phyloP scores from a whole-genome alignment of 1,140 invertebrate species.

The Schlechtendalia chinensis region DNA sequence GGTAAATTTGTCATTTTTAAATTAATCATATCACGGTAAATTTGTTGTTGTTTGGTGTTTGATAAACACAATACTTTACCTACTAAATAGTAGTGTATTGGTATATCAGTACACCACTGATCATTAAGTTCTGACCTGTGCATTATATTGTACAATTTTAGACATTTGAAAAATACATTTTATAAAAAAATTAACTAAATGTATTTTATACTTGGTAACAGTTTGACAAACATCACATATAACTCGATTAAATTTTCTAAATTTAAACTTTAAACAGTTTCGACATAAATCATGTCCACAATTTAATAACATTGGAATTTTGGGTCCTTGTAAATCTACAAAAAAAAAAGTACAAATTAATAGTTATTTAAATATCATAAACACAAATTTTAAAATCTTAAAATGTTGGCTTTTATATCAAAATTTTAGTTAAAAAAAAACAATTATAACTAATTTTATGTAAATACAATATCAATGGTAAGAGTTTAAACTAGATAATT shows the following conservation, averaged over 20 bases:
- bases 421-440: no score
- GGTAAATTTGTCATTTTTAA: background rate
- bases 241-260: slow-evolving; percentile 47
- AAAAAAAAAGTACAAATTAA: background rate
- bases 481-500: no score
- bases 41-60: background rate
- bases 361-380: background rate
- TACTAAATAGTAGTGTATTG: slow-evolving; percentile 34
- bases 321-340: slow-evolving; percentile 5
- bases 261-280: slow-evolving; percentile 53
- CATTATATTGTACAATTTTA: background rate
- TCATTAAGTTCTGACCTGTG: background rate
- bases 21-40: background rate
- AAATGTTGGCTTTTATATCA: no score
- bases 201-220: background rate
- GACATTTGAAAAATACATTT: background rate
- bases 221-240: slow-evolving; percentile 50
- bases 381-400: no score
- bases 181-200: background rate
- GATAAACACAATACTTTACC: background rate
- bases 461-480: no score
- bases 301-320: slow-evolving; percentile 55
- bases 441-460: no score
- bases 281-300: slow-evolving; percentile 58
- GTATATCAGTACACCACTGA: background rate